A percentile compares a stretch with the other conserved stretches of the same genome.
Conservation (phyloP, 1,140 invertebrate species). For the Carposina sasakii region DNA sequence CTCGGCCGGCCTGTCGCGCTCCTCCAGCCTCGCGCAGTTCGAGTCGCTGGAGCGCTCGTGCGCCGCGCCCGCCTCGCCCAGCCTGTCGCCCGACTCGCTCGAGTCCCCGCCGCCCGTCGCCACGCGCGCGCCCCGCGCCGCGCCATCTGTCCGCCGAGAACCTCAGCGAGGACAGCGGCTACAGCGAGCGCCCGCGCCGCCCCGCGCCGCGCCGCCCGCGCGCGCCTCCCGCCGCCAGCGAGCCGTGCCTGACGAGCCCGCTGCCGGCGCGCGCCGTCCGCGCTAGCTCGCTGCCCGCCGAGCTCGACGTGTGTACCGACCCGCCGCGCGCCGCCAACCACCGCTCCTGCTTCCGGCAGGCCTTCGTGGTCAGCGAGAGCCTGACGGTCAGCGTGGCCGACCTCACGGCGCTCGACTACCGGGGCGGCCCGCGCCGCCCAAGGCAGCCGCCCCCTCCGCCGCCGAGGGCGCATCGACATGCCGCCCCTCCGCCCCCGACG, state of each 20-base stretch:
- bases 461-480: constrained; percentile 25
- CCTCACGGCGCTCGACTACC: constrained; percentile 65
- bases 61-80: constrained; percentile 60
- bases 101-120: constrained; percentile 65
- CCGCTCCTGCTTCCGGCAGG: constrained; percentile 56
- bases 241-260: constrained; percentile 46
- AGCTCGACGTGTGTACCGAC: constrained; percentile 72
- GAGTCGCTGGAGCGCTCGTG: constrained; percentile 84
- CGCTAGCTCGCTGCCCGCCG: constrained; percentile 60
- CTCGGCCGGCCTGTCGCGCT: constrained; percentile 75
- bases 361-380: constrained; percentile 61
- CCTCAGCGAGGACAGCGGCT: constrained; percentile 83
- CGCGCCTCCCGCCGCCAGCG: constrained; percentile 42
- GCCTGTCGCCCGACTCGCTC: constrained; percentile 55
- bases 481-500: constrained; percentile 22
- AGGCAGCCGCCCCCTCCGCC: constrained; percentile 47
- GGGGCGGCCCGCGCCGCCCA: constrained; percentile 45
- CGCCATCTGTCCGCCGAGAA: constrained; percentile 80
- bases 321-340: constrained; percentile 42
- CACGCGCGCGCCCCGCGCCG: constrained; percentile 35
- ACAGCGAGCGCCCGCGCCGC: constrained; percentile 70
- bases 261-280: constrained; percentile 57
- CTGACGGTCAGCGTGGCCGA: constrained; percentile 67
- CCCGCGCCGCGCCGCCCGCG: constrained; percentile 49
- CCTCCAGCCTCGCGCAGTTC: constrained; percentile 85